Base-by-base conservation (phyloP, 2,797 vertebrate species). In the Semotilus atromaculatus region DNA sequence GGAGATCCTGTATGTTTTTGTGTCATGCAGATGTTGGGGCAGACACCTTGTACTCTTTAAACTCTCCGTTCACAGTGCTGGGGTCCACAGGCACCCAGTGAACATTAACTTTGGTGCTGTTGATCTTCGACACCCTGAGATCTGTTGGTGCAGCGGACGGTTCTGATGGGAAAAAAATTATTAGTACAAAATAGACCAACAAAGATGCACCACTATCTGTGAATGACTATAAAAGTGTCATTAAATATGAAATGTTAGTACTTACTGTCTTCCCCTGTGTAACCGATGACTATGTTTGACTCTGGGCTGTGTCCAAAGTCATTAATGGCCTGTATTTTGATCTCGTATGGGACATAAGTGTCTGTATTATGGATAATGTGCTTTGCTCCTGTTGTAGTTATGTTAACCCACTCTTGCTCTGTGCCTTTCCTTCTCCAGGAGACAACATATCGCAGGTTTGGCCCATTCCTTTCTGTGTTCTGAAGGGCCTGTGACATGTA, bases 261-360 rank as follows among this genome's bases (percentile, higher is more conserved):
- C 97, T 97, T 92, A 99, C 98, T 95, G 91, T 99, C 97, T 92
- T 99, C 98, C 82, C 98, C 98, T 0, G 98, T 99, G 29, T 96
- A 97, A 55, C 98, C 98, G 4, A 95, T 95, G 88, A 96, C 82
- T 1, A 95, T 88, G 34, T 96, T 96, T 0, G 98, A 97, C 91
- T 97, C 96, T 0, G 96, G 96, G 2, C 96, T 97, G 6, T 85
- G 77, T 71, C 98, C 98, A 19, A 97, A 97, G 77, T 99, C 97
- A 0, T 99, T 99, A 86, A 95, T 92, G 0, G 97, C 96, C 94
- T 97, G 97, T 88, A 99, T 95, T 91, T 96, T 97, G 92, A 99
- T 96, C 92, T 99, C 97, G 5, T 98, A 99, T 86, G 97, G 96
- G 9, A 96, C 95, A 1, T 97, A 99, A 88, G 96, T 96, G 3